Percentiles rank a stretch among this genome's conserved stretches.
phyloP scores from a whole-genome alignment of 2,797 vertebrate species.

The Hippocampus kuda region DNA sequence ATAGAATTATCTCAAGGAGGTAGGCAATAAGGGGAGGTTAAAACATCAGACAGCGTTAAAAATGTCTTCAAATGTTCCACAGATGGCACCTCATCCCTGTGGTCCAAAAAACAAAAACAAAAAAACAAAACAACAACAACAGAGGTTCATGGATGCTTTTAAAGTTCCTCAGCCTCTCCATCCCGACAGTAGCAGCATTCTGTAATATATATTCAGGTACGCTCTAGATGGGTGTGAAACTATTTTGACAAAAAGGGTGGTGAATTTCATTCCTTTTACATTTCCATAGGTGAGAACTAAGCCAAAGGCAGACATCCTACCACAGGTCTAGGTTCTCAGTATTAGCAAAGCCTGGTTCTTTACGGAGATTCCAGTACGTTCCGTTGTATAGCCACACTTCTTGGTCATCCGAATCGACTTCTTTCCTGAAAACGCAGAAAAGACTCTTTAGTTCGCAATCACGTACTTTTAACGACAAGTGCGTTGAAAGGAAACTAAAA shows the following conservation, averaged over 20 bases:
- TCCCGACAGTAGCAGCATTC: slow-evolving; percentile 18
- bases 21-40: slow-evolving; percentile 9
- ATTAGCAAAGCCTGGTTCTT: slow-evolving; percentile 73
- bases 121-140: background rate
- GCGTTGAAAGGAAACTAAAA: background rate
- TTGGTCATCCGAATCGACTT: slow-evolving; percentile 63
- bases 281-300: background rate
- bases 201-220: background rate
- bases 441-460: background rate
- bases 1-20: slow-evolving; percentile 3
- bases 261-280: background rate
- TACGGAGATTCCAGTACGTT: slow-evolving; percentile 79
- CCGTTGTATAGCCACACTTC: slow-evolving; percentile 80
- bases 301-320: slow-evolving; percentile 44
- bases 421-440: slow-evolving; percentile 55
- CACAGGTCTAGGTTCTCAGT: slow-evolving; percentile 77
- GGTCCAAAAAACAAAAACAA: background rate
- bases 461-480: background rate
- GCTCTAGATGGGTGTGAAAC: background rate
- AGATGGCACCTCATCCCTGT: slow-evolving; percentile 36
- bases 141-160: slow-evolving; percentile 38
- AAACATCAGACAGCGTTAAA: slow-evolving; percentile 18
- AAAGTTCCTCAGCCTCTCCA: background rate
- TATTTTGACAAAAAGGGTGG: background rate
- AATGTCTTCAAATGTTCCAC: slow-evolving; percentile 33